Percentiles rank a stretch among this genome's conserved stretches.
Evolutionary conservation across 1,140 invertebrate species (phyloP).

Genomic region (Agraylea sexmaculata): DNA sequence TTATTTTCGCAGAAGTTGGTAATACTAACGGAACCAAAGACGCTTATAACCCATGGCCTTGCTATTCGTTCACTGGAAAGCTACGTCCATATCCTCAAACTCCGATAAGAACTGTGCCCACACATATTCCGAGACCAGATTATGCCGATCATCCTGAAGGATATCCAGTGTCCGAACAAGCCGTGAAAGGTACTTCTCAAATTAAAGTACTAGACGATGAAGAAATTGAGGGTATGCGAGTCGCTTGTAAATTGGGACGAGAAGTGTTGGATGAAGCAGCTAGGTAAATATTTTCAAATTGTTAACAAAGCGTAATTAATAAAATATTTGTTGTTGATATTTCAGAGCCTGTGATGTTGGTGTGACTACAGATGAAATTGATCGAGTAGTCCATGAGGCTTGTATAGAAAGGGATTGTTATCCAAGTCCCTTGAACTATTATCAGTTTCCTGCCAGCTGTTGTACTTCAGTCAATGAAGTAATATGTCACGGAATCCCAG

Average conservation of each 20-base stretch:
- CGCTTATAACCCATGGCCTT: conserved; percentile 87
- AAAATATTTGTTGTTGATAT: conserved; percentile 10
- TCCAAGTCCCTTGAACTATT: conserved; percentile 97
- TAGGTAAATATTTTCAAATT: conserved; percentile 23
- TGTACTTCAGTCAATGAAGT: conserved; percentile 98
- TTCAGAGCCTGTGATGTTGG: conserved; percentile 70
- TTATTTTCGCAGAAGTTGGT: conserved; percentile 51
- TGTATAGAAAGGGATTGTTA: conserved; percentile 96
- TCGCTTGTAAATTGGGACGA: conserved; percentile 83
- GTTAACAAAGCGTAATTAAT: not conserved
- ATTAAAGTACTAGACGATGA: conserved; percentile 91
- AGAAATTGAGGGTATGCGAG: conserved; percentile 85
- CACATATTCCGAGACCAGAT: conserved; percentile 77
- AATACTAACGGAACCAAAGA: conserved; percentile 44
- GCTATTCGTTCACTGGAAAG: conserved; percentile 77
- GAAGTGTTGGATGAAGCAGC: conserved; percentile 93
- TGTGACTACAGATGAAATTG: conserved; percentile 97
- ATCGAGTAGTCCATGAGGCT: conserved; percentile 82
- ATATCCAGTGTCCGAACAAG: conserved; percentile 74
- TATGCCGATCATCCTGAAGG: conserved; percentile 90
- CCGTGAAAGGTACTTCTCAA: conserved; percentile 68
- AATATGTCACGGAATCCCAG: conserved; percentile 98
- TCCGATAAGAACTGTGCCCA: conserved; percentile 66
- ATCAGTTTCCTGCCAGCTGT: conserved; percentile 96
- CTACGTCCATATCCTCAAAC: conserved; percentile 73